Percentiles rank a stretch among this genome's conserved stretches.
These are phyloP conservation scores for Dusona sp. DNA, from an alignment of 2,888 invertebrate genomes.

Conservation along the genomic window DNA sequence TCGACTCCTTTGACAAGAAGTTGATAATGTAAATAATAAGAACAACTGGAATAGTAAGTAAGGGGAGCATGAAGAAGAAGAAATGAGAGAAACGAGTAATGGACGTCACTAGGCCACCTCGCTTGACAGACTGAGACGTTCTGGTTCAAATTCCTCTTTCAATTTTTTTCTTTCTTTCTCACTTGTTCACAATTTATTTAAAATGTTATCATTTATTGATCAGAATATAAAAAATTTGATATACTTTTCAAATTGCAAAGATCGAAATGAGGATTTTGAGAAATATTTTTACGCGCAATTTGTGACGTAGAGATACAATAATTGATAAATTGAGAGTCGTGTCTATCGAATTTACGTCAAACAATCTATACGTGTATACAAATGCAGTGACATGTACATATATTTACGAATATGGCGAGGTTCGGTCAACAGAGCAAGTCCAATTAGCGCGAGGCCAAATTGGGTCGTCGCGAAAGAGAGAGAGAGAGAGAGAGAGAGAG, in stretches of 20 bases:
- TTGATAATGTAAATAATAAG: not conserved
- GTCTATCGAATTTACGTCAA: not conserved
- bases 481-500: conserved; percentile 28
- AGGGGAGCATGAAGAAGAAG: not conserved
- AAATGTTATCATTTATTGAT: not conserved
- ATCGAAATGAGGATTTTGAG: not conserved
- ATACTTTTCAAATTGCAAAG: not conserved
- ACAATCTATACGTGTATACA: not conserved
- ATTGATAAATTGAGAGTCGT: not conserved
- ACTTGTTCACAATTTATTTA: conserved; percentile 4
- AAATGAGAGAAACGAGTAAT: conserved; percentile 40
- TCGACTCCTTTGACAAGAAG: not conserved
- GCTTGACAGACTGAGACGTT: conserved; percentile 71
- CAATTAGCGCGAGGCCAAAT: conserved; percentile 74
- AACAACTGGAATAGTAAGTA: not conserved
- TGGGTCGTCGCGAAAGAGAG: conserved; percentile 61
- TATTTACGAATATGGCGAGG: conserved; percentile 52
- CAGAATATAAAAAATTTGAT: not conserved
- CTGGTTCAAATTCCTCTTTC: conserved; percentile 23
- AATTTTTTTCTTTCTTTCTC: not conserved
- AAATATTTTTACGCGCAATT: not conserved
- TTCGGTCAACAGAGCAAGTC: conserved; percentile 75
- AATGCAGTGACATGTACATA: not conserved
- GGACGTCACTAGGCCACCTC: conserved; percentile 70
- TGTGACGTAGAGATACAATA: not conserved